Evolutionary conservation across 2,888 invertebrate genomes (phyloP).

Genomic region (Amaurobius ferox): DNA sequence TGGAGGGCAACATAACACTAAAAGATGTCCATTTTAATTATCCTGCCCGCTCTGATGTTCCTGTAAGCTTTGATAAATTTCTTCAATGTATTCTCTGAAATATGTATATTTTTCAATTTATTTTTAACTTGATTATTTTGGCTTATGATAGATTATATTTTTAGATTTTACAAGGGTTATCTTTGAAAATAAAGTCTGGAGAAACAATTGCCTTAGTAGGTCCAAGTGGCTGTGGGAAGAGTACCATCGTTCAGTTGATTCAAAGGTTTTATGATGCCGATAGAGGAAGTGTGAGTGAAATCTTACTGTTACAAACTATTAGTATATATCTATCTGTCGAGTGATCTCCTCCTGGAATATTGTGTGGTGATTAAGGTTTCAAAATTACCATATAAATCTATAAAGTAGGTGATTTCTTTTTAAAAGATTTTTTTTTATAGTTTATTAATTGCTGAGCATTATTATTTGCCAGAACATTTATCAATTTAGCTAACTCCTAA

Average conservation of each 20-base stretch:
- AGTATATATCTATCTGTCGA: no score
- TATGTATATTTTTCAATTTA: background rate
- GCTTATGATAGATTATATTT: background rate
- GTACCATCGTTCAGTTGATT: conserved; percentile 77
- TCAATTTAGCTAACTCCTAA: no score
- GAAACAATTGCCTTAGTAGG: conserved; percentile 77
- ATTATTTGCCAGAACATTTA: no score
- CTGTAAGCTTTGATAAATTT: conserved; percentile 60
- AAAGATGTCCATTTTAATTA: conserved; percentile 86
- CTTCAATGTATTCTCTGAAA: background rate
- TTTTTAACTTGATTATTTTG: background rate
- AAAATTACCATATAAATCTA: no score
- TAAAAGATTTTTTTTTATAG: no score
- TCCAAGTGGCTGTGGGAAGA: conserved; percentile 77
- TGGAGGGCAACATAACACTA: conserved; percentile 86
- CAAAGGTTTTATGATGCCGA: conserved; percentile 86
- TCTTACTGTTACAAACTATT: no score
- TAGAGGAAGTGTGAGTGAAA: conserved; percentile 77
- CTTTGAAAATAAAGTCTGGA: conserved; percentile 67
- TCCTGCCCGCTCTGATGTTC: conserved; percentile 82
- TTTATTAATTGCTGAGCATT: no score
- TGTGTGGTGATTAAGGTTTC: no score
- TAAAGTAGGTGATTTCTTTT: no score
- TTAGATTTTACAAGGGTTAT: conserved; percentile 69
- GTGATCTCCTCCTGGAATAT: no score